Percentiles rank a stretch among this genome's conserved stretches.
These are phyloP conservation scores for Stramonita haemastoma DNA, from an alignment of 2,888 invertebrate species.

Conservation along the genomic window DNA sequence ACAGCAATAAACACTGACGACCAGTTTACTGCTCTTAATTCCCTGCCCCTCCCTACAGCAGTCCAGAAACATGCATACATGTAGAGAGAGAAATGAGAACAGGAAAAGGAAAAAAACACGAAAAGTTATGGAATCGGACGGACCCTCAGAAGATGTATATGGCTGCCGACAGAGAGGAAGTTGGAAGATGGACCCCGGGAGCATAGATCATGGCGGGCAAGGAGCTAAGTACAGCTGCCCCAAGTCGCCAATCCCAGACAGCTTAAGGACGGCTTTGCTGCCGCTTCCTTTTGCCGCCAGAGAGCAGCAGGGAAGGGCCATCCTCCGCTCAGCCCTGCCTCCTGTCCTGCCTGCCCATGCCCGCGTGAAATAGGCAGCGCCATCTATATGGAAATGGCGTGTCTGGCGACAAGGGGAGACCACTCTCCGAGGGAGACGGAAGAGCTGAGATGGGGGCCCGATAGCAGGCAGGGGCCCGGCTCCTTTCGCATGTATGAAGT, in stretches of 20 bases:
- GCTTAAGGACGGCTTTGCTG: background rate
- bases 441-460: slow-evolving; percentile 45
- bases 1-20: background rate
- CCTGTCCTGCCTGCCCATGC: slow-evolving; percentile 25
- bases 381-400: slow-evolving; percentile 53
- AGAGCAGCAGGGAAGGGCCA: background rate
- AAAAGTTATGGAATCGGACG: slow-evolving; percentile 4
- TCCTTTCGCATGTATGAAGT: slow-evolving; percentile 55
- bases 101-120: background rate
- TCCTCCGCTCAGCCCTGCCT: slow-evolving; percentile 2
- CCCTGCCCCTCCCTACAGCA: background rate
- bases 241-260: background rate
- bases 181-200: background rate
- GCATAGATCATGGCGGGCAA: background rate
- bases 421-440: slow-evolving; percentile 11
- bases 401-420: slow-evolving; percentile 44
- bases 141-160: background rate
- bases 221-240: background rate
- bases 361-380: slow-evolving; percentile 45
- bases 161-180: background rate
- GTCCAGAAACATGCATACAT: background rate
- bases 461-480: slow-evolving; percentile 32
- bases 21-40: background rate
- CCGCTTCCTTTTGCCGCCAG: background rate
- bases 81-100: background rate